A percentile compares a stretch with the other conserved stretches of the same genome.
Evolutionary conservation across 1,140 invertebrate genomes (phyloP).

Genomic region (Gonatopus flavifemur): DNA sequence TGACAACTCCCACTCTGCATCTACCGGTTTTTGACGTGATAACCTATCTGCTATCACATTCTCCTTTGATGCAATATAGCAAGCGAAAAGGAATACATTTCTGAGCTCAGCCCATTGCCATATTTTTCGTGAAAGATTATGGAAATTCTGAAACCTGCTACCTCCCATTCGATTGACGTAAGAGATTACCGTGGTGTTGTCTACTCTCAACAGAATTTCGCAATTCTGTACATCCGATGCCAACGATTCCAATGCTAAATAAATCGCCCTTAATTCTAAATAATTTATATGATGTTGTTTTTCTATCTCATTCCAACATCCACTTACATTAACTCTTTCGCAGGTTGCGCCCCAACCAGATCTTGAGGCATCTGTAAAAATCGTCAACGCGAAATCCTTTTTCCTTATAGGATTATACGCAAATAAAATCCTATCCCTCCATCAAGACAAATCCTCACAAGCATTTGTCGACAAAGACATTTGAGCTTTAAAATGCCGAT

Average conservation of each 20-base stretch:
- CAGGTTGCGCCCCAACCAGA: constrained; percentile 12
- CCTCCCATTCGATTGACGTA: constrained; percentile 42
- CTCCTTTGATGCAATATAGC: constrained; percentile 43
- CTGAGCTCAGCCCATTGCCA: constrained; percentile 45
- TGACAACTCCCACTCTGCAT: constrained; percentile 24
- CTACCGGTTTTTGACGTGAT: constrained; percentile 24
- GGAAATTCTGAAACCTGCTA: constrained; percentile 34
- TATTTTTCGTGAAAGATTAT: constrained; percentile 27
- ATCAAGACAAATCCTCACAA: neutral
- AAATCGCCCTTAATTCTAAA: constrained; percentile 36
- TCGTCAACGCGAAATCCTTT: neutral
- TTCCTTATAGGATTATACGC: neutral
- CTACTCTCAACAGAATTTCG: constrained; percentile 37
- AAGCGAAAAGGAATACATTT: constrained; percentile 37
- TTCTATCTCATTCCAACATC: constrained; percentile 14
- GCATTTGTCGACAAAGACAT: constrained; percentile 4
- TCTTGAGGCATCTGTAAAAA: constrained; percentile 6
- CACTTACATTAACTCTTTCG: neutral
- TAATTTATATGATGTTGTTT: constrained; percentile 36
- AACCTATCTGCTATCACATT: constrained; percentile 29
- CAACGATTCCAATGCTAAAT: constrained; percentile 36
- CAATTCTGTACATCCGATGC: constrained; percentile 28
- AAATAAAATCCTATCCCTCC: neutral
- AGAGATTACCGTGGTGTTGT: constrained; percentile 46
- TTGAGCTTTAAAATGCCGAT: constrained; percentile 15